Base-by-base conservation (phyloP, 2,888 invertebrate species). In the Synanthedon tipuliformis region DNA sequence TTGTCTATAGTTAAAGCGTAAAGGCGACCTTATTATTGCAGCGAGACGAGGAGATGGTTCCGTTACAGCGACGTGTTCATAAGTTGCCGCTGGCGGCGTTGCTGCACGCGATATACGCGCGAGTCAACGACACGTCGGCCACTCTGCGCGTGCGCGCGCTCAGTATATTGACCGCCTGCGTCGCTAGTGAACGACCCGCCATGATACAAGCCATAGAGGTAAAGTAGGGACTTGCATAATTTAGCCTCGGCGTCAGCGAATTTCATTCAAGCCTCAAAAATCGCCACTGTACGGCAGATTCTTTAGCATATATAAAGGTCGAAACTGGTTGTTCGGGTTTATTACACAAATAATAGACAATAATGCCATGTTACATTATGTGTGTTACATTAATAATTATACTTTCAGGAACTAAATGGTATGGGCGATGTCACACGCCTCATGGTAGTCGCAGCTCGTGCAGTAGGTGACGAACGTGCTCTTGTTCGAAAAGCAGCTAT, bases 111-210 rank as follows among this genome's bases (percentile, higher is more conserved):
- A 75, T 90, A 51, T 78, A 88, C 58, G 85, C 86, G 50, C 83
- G 90, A 48, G 88, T 88, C 53, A 63, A 77, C 53, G 92, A 92
- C 71, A 75, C 73, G 5, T 89, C 91, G 2, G 86, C 89, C 59
- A 79, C 89, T 57, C 87, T 93, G 48, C 84, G 93, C 50, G 87
- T 90, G 50, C 89, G 91, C 66, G 92, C 92, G 3, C 84, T 93
- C 57, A 68, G 80, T 3, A 78, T 89, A 11, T 79, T 93, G 51
- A 80, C 89, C 0, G 89, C 89, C 50, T 81, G 87, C 56, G 81
- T 90, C 27, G 66, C 69, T 40, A 75, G 69, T 55, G 55, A 65
- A 4, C 68, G 69, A 23, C 52, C 59, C 3, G 65, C 74, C 1
- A 61, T 82, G 56, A 61, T 62, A 3, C 54, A 65, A 1, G 81